Evolutionary conservation across 92 coral and sea anemone species (phyloP), one percentile per base, ranked within the genome.

Genomic region (Siderastrea radians): DNA sequence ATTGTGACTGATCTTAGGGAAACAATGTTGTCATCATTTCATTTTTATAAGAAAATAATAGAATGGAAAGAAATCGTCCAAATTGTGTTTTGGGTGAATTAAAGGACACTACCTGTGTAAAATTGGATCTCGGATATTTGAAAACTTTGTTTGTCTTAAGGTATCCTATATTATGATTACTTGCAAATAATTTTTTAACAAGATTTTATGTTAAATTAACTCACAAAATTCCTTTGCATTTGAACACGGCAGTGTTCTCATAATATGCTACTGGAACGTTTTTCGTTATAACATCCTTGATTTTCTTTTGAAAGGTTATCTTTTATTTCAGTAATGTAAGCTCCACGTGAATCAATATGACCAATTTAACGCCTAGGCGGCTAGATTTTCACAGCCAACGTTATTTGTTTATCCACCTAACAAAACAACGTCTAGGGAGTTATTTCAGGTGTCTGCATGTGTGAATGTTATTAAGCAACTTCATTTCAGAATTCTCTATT

Each of bases 371-470:
- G 63, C 84, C 26, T 14, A 12, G 11, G 60, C 61, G 10, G 47
- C 50, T 63, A n/a, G n/a, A 45, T 65, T 66, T 80, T 61, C 74
- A 6, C 75, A 51, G 45, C 43, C 49, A 67, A 68, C 61, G 15
- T 52, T 12, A 80, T 67, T n/a, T 50, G 74, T 80, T 51, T 80
- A 80, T 49, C 12, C 84, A 80, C 75, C 75, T 80, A 51, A 15
- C 51, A 14, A 66, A 80, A 80, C 74, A 66, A 52, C 14, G 54
- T 19, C 50, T n/a, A 38, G 3, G 10, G 12, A 52, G 84, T 80
- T 66, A 53, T 80, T 50, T 66, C 84, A 80, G 84, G 75, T 80
- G 84, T 67, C 75, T 13, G 3, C 75, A 15, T 51, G 15, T 19
- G 3, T 52, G 84, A 66, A 80, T 80, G 66, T 45, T 55, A 80